Percentiles rank a stretch among this genome's conserved stretches.
These are phyloP conservation scores for Leiothrix lutea DNA, from an alignment of 2,113 vertebrate species.

Conservation along the genomic window DNA sequence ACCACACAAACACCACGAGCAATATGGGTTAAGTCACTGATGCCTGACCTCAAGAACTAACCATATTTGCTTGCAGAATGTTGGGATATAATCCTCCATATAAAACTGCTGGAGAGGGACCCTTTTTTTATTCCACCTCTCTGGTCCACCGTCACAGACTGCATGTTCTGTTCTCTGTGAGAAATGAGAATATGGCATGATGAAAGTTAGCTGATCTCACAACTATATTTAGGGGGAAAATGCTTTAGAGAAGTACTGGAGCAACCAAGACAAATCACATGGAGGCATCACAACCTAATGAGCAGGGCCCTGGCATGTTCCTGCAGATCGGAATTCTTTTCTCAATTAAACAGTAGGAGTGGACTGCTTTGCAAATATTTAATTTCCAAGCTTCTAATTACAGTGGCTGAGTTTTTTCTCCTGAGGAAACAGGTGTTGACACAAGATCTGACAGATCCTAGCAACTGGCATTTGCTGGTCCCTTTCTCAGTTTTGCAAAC, in stretches of 20 bases:
- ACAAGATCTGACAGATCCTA: conserved; percentile 61
- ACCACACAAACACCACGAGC: neutral
- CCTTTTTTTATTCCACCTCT: neutral
- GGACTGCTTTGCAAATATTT: conserved; percentile 67
- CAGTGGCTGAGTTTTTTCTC: conserved; percentile 49
- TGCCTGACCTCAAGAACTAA: neutral
- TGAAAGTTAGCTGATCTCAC: neutral
- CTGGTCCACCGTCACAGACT: neutral
- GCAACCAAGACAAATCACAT: neutral
- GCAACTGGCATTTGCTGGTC: conserved; percentile 51
- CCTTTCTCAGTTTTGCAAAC: conserved; percentile 11
- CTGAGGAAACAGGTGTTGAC: conserved; percentile 65
- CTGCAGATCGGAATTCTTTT: neutral
- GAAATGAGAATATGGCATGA: neutral
- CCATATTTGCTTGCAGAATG: neutral
- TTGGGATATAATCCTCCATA: neutral
- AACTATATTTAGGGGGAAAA: neutral
- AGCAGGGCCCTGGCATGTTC: neutral
- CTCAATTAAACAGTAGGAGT: conserved; percentile 50
- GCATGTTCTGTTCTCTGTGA: neutral
- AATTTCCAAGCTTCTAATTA: conserved; percentile 66
- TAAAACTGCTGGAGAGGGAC: neutral
- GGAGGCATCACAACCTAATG: neutral
- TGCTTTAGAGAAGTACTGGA: neutral
- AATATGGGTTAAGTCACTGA: neutral